A percentile compares a stretch with the other conserved stretches of the same genome.
phyloP scores from a whole-genome alignment of 2,113 vertebrate species.

The Strigops habroptila region DNA sequence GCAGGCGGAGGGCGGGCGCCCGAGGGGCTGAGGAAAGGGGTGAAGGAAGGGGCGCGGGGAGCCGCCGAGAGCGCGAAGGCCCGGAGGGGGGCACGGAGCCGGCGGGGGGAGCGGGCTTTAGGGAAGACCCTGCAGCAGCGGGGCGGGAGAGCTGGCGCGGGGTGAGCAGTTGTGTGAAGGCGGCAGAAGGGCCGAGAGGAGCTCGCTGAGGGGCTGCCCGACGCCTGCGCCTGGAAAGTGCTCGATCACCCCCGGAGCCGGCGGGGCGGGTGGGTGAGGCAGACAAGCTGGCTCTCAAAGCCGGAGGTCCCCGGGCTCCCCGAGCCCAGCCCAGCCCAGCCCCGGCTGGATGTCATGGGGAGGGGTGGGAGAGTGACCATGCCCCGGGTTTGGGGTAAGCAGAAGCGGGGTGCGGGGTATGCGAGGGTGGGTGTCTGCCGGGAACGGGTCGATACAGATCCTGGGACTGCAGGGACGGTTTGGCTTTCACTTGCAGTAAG shows the following conservation, averaged over 20 bases:
- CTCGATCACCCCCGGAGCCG: background rate
- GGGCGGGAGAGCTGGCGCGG: background rate
- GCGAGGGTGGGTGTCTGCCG: background rate
- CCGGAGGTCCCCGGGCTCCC: background rate
- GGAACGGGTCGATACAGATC: accelerated
- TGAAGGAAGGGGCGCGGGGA: background rate
- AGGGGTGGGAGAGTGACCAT: too few relatives aligned
- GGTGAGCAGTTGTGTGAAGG: background rate
- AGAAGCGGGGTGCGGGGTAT: accelerated
- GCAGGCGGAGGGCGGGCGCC: background rate
- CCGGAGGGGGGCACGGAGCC: background rate
- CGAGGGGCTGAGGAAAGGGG: background rate
- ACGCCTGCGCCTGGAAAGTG: background rate
- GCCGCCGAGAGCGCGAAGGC: background rate
- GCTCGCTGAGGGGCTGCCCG: background rate
- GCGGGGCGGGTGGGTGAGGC: background rate
- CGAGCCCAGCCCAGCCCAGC: background rate
- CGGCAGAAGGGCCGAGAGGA: background rate
- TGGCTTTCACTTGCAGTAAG: accelerated
- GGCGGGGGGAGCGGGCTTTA: background rate
- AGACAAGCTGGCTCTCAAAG: background rate
- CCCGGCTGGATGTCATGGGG: background rate
- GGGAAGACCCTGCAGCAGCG: background rate
- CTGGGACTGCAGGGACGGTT: accelerated
- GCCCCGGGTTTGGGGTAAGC: background rate